Evolutionary conservation across 2,113 vertebrate species (phyloP), one percentile per base, ranked within the genome.

Genomic region (Hippoglossus stenolepis): DNA sequence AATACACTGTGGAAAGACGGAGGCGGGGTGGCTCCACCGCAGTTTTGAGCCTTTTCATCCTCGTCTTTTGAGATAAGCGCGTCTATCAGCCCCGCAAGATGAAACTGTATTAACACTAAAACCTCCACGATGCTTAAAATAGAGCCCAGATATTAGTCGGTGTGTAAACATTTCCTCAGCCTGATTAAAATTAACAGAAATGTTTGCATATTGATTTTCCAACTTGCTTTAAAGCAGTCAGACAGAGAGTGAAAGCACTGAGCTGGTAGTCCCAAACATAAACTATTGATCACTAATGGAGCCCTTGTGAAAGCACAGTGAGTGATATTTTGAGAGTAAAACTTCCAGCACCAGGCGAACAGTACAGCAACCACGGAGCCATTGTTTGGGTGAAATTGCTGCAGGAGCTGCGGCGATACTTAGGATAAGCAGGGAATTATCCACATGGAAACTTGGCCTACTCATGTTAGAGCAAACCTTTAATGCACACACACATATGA

Each of bases 221-320:
- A 64, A 64, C 63, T 23, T 58, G 58, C 79, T 75, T 65, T 2
- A 3, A 71, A 57, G 65, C 51, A 71, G 67, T 73, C 71, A 60
- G 38, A 72, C 61, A 67, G 26, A 84, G 66, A 70, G 75, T 70
- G 23, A 74, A 84, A 86, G 70, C 31, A 59, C 70, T 40, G 35
- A 80, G 68, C 62, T 66, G 35, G 38, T 85, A 73, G 59, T 68
- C 59, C 70, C 67, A 71, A 73, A 73, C 45, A 62, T 56, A 66
- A 65, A 63, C 70, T 69, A 83, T 82, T 74, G 77, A 87, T 87
- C 77, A 71, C 66, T 80, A 71, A 78, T 82, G 77, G 77, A 77
- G 72, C 54, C 24, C 31, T 21, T 64, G 58, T 71, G 77, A 77
- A 69, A 74, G 77, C 24, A 45, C 59, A n/a, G 17, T 59, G 54